phyloP scores from a whole-genome alignment of 2,888 invertebrate species.

The Campaea margaritaria region DNA sequence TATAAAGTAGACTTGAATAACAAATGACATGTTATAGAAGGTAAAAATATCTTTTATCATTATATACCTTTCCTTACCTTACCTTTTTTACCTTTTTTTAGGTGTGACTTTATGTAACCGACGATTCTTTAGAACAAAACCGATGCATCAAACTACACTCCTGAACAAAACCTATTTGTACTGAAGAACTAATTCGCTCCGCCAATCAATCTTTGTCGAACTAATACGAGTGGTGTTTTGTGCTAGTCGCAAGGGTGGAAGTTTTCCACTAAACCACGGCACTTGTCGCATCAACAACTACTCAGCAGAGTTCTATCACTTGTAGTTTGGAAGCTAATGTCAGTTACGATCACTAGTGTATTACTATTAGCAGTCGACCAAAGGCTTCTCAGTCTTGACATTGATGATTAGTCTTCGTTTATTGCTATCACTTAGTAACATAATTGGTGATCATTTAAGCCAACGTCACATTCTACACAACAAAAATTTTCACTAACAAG shows the following conservation, averaged over 20 bases:
- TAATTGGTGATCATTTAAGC: too few relatives aligned
- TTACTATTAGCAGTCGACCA: neutral
- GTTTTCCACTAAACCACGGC: conserved; percentile 50
- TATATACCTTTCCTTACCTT: too few relatives aligned
- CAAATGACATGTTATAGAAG: too few relatives aligned
- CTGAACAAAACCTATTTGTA: conserved; percentile 25
- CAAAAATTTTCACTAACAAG: too few relatives aligned
- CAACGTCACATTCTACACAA: too few relatives aligned
- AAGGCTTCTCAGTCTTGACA: too few relatives aligned
- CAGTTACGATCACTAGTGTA: neutral
- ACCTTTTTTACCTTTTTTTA: too few relatives aligned
- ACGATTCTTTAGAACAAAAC: neutral
- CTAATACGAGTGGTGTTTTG: conserved; percentile 28
- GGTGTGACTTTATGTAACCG: too few relatives aligned
- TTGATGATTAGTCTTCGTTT: too few relatives aligned
- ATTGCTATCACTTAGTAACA: too few relatives aligned
- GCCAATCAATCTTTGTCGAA: conserved; percentile 35
- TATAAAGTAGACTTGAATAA: too few relatives aligned
- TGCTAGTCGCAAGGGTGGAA: conserved; percentile 39
- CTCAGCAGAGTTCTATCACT: conserved; percentile 29
- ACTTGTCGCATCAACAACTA: conserved; percentile 52
- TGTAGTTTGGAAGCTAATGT: conserved; percentile 9
- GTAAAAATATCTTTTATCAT: too few relatives aligned
- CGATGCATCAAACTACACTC: conserved; percentile 16
- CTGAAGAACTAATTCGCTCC: conserved; percentile 16